Evolutionary conservation across 2,888 invertebrate species (phyloP), one percentile per base, ranked within the genome.

Genomic region (Opisthograptis luteolata): DNA sequence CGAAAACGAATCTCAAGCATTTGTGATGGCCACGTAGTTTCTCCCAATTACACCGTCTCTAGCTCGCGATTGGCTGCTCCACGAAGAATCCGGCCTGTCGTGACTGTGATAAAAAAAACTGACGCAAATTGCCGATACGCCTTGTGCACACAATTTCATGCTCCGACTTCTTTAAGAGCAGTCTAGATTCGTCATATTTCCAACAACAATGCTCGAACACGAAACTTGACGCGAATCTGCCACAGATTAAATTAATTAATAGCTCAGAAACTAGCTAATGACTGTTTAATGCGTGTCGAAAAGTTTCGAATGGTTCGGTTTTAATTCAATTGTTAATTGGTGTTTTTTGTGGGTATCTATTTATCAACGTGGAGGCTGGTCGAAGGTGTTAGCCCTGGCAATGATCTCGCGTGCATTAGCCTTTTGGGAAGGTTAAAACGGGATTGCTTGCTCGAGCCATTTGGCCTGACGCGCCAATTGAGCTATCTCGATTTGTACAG

Each of bases 141-240:
- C 84, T 87, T 86, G 86, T 82, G 88, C 85, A 87, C 90, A 87
- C 87, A 88, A 89, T 89, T 90, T 88, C 87, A 89, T 87, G 89
- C 83, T 76, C 79, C 74, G 79, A 66, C 79, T 82, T 85, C 77
- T 76, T 40, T 67, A 70, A 72, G 87, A 87, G 83, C 76, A 76
- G 75, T 80, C 81, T 77, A 83, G 84, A 87, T 87, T 87, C 83
- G 85, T 87, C 87, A 88, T 87, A 88, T 76, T 81, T 78, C 65
- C 74, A 74, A 80, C 78, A 78, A 79, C 78, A 79, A 79, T 75
- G 53, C 59, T 58, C 55, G 58, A 69, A 68, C 67, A 66, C 63
- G 63, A 66, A 60, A 39, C 60, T 60, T 59, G 59, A 14, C 22
- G 58, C 49, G 58, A 73, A 76, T 73, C 64, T 67, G 66, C 66